phyloP scores from a whole-genome alignment of 2,113 vertebrate species.

The Cnemophilus loriae region DNA sequence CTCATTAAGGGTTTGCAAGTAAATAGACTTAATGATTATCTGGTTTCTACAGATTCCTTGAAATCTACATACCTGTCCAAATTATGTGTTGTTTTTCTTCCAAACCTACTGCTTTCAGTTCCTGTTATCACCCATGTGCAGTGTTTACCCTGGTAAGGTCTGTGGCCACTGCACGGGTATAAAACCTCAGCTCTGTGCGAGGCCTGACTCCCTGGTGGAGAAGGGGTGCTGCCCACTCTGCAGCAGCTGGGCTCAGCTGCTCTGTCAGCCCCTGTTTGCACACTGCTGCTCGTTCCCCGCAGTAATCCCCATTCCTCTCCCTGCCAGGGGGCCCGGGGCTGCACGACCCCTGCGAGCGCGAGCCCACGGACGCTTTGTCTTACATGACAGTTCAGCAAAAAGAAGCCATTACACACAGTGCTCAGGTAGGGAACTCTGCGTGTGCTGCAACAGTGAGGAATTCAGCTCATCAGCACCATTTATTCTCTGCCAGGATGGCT shows the following conservation, averaged over 20 bases:
- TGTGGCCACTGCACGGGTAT: not conserved
- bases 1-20: not conserved
- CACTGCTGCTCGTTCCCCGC: not conserved
- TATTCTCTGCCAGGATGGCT: not conserved
- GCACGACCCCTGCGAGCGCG: conserved; percentile 95
- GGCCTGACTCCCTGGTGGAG: not conserved
- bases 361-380: conserved; percentile 88
- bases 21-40: not conserved
- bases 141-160: not conserved
- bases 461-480: not conserved
- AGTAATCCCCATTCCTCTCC: not conserved
- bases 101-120: not conserved
- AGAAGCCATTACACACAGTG: conserved; percentile 91
- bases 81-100: not conserved
- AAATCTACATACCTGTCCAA: not conserved
- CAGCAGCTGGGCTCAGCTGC: not conserved
- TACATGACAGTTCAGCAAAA: conserved; percentile 89
- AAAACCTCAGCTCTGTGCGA: not conserved
- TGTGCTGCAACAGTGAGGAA: not conserved
- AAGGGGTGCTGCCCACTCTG: not conserved
- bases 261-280: not conserved
- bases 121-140: not conserved
- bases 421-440: conserved; percentile 82
- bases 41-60: not conserved
- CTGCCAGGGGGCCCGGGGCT: conserved; percentile 90